Conservation (phyloP, 2,888 invertebrate species). For the Drosophila stalkeri region DNA sequence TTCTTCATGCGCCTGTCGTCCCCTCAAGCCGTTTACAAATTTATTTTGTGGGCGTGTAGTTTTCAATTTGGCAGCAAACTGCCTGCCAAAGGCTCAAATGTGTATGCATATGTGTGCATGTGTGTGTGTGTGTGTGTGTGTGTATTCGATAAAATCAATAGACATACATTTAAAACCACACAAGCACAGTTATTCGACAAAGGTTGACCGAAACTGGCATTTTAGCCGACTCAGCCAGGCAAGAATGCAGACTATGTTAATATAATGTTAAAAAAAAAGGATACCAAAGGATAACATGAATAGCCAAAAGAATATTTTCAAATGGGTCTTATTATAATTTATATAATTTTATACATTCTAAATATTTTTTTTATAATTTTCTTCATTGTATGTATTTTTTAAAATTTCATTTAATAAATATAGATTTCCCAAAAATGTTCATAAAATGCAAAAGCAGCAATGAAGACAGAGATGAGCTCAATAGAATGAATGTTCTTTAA, state of each 20-base stretch:
- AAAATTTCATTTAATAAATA: background rate
- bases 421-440: too few relatives aligned
- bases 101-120: background rate
- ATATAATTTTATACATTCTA: background rate
- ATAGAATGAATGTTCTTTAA: too few relatives aligned
- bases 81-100: conserved; percentile 52
- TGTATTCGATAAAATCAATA: conserved; percentile 66
- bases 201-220: conserved; percentile 32
- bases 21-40: conserved; percentile 50
- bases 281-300: background rate
- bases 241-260: conserved; percentile 29
- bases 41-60: conserved; percentile 76
- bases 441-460: too few relatives aligned
- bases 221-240: conserved; percentile 37
- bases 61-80: conserved; percentile 72
- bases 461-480: too few relatives aligned
- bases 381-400: background rate
- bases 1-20: conserved; percentile 10
- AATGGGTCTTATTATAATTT: background rate
- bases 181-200: conserved; percentile 52
- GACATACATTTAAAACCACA: conserved; percentile 63
- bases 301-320: background rate
- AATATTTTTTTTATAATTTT: background rate
- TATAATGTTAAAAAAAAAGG: conserved; percentile 22
- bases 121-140: conserved; percentile 2